A percentile compares a stretch with the other conserved stretches of the same genome.
These are phyloP conservation scores for Andrena minutula DNA, from an alignment of 2,888 invertebrate genomes.

Conservation along the genomic window DNA sequence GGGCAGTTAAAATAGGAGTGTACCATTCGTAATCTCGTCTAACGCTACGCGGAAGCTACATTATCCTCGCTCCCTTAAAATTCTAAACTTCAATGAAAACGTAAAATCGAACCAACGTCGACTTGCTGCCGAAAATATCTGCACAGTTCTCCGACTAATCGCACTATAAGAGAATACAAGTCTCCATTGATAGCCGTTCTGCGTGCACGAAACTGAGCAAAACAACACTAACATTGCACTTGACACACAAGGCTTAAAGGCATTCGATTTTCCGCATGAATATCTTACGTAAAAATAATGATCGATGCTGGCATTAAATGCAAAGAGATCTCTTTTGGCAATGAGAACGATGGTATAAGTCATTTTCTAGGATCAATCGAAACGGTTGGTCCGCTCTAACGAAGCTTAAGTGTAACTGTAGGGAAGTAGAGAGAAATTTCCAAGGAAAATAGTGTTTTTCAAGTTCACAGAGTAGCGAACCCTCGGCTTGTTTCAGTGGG, in stretches of 20 bases:
- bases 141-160: neutral
- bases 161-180: neutral
- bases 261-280: neutral
- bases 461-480: constrained; percentile 8
- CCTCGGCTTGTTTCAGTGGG: constrained; percentile 16
- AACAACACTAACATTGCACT: neutral
- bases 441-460: neutral
- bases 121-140: too few relatives aligned
- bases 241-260: neutral
- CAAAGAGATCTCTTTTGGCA: constrained; percentile 18
- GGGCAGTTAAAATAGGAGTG: neutral
- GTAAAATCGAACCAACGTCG: too few relatives aligned
- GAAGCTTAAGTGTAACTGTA: neutral
- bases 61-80: neutral
- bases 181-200: neutral
- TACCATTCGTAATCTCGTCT: neutral
- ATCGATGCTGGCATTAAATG: neutral
- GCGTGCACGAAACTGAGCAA: neutral
- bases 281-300: neutral
- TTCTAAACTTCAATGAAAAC: neutral
- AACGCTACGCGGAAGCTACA: neutral
- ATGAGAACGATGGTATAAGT: constrained; percentile 17
- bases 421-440: constrained; percentile 13
- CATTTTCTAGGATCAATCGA: constrained; percentile 61
- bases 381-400: constrained; percentile 16